Evolutionary conservation across 2,888 invertebrate genomes (phyloP).

Genomic region (Drosophila testacea): DNA sequence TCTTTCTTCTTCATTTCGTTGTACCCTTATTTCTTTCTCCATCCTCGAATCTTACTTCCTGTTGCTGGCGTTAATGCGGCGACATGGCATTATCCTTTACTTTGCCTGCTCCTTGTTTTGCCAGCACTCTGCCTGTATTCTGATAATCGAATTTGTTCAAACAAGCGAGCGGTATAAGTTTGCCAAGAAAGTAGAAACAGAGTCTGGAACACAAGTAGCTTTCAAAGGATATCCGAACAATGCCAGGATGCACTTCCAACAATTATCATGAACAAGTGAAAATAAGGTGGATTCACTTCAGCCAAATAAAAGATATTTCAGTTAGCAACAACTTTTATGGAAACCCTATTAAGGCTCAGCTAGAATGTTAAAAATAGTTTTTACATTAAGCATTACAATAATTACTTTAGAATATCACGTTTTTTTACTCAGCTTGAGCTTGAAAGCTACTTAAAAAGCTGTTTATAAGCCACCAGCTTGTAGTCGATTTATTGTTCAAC

Average conservation of each 20-base stretch:
- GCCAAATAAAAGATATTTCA: not conserved
- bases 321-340: not conserved
- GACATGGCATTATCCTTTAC: slow-evolving; percentile 68
- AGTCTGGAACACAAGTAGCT: slow-evolving; percentile 10
- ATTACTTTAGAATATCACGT: no score
- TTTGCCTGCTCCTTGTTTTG: slow-evolving; percentile 25
- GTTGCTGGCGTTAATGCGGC: slow-evolving; percentile 60
- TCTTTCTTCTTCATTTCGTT: no score
- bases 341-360: not conserved
- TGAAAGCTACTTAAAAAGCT: not conserved
- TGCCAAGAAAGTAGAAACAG: slow-evolving; percentile 39
- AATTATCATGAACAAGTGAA: slow-evolving; percentile 39
- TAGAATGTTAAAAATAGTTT: not conserved
- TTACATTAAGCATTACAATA: not conserved
- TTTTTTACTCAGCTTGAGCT: not conserved
- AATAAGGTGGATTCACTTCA: not conserved
- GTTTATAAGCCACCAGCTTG: not conserved
- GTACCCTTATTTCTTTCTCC: not conserved
- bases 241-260: slow-evolving; percentile 24
- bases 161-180: slow-evolving; percentile 66
- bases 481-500: not conserved
- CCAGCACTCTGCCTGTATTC: slow-evolving; percentile 50
- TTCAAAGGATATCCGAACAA: slow-evolving; percentile 25
- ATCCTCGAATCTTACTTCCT: slow-evolving; percentile 21
- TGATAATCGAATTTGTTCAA: slow-evolving; percentile 82